Conservation (phyloP, 2,797 vertebrate genomes). For the Dryobates pubescens region DNA sequence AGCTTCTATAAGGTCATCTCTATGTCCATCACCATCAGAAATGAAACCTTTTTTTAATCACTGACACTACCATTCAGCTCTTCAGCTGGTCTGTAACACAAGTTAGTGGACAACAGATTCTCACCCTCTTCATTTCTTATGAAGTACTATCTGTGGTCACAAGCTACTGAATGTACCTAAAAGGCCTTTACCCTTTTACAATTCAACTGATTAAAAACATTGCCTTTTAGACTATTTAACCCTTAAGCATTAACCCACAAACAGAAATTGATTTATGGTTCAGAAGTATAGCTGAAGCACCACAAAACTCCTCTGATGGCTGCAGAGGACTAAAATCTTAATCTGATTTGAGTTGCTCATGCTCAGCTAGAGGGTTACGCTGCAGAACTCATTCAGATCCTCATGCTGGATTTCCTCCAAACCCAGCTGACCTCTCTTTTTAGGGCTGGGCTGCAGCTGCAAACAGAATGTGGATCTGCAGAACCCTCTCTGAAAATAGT, state of each 20-base stretch:
- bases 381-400: conserved; percentile 18
- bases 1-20: background rate
- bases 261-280: conserved; percentile 5
- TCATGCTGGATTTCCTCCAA: conserved; percentile 6
- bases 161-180: background rate
- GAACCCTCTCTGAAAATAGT: conserved; percentile 73
- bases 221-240: background rate
- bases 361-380: conserved; percentile 13
- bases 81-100: background rate
- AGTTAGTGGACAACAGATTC: background rate
- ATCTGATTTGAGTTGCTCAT: background rate
- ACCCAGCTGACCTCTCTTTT: conserved; percentile 14
- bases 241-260: background rate
- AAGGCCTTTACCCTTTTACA: background rate
- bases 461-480: conserved; percentile 57
- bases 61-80: background rate
- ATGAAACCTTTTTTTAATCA: background rate
- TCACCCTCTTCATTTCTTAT: background rate
- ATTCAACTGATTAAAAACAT: background rate
- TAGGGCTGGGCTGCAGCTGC: conserved; percentile 57
- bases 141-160: background rate
- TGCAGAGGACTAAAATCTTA: conserved; percentile 23
- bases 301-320: background rate
- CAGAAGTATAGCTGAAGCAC: background rate
- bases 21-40: background rate